Evolutionary conservation across 1,140 invertebrate genomes (phyloP).

Genomic region (Drosophila varians): DNA sequence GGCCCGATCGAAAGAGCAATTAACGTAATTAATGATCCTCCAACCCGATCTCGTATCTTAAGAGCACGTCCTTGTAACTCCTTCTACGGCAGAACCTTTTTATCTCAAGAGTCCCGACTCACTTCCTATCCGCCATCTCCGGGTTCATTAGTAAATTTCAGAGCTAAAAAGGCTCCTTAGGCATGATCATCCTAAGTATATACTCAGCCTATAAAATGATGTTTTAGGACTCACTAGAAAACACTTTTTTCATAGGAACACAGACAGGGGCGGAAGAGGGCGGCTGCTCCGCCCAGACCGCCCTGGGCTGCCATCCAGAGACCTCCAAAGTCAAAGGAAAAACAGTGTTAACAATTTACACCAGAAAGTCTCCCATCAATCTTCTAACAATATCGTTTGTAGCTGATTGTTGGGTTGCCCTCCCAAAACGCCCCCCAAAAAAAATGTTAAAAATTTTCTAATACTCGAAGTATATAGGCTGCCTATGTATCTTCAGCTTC

Average conservation of each 20-base stretch:
- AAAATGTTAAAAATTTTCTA: conserved; percentile 34
- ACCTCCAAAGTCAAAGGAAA: conserved; percentile 39
- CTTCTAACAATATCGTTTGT: conserved; percentile 49
- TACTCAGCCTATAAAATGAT: conserved; percentile 31
- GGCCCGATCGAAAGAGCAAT: neutral
- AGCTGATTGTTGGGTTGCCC: conserved; percentile 40
- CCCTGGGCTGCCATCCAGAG: conserved; percentile 9
- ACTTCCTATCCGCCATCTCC: conserved; percentile 29
- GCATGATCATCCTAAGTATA: conserved; percentile 25
- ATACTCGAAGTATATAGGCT: conserved; percentile 31
- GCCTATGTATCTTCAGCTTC: conserved; percentile 28
- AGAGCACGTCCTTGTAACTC: conserved; percentile 14
- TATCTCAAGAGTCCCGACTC: conserved; percentile 23
- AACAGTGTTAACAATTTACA: conserved; percentile 65
- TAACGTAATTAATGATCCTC: conserved; percentile 11
- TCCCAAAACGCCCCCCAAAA: conserved; percentile 47
- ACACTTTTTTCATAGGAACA: conserved; percentile 36
- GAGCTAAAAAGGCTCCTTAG: conserved; percentile 23
- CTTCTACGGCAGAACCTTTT: conserved; percentile 11
- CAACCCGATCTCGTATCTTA: conserved; percentile 13
- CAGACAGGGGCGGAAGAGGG: conserved; percentile 26
- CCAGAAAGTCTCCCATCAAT: conserved; percentile 46
- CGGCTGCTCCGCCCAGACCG: conserved; percentile 26
- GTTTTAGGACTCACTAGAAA: conserved; percentile 44
- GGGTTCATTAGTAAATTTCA: conserved; percentile 37